Percentiles rank a stretch among this genome's conserved stretches.
Conservation (phyloP, 1,140 invertebrate genomes). For the Pogonognathellus flavescens region DNA sequence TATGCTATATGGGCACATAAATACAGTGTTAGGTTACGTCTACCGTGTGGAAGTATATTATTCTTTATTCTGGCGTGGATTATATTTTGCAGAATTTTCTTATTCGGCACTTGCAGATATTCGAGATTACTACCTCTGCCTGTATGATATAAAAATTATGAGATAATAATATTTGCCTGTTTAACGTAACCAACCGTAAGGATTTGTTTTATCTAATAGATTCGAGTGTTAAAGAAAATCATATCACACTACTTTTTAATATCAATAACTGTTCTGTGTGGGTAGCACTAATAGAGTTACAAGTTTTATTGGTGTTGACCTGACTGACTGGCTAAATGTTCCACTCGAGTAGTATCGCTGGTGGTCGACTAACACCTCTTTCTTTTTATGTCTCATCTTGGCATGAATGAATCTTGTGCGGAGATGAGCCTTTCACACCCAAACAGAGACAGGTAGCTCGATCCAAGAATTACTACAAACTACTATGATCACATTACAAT, state of each 20-base stretch:
- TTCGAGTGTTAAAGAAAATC: neutral
- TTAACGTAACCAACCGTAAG: slow-evolving; percentile 25
- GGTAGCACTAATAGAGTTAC: slow-evolving; percentile 1
- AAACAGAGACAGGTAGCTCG: no score
- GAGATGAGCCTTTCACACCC: no score
- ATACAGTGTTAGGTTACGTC: neutral
- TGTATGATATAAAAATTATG: no score
- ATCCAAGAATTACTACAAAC: no score
- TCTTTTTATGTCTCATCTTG: neutral
- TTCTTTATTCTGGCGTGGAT: neutral
- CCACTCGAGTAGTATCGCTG: neutral
- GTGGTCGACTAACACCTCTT: slow-evolving; percentile 11
- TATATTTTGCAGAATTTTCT: neutral
- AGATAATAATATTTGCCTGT: neutral
- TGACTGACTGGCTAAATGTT: neutral
- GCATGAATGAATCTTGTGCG: neutral
- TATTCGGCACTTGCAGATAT: no score
- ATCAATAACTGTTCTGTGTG: slow-evolving; percentile 32
- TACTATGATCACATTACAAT: no score
- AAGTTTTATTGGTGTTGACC: slow-evolving; percentile 45
- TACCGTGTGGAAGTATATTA: neutral
- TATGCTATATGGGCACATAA: no score
- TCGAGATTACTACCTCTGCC: no score
- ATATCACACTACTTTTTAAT: slow-evolving; percentile 4
- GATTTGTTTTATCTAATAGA: slow-evolving; percentile 30